phyloP scores from a whole-genome alignment of 1,140 invertebrate species.

The Bombyx mori region ASM3026992v2 NC_085120.1:11520001-11520500 shows the following conservation, averaged over 20 bases:
- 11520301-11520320: slow-evolving; percentile 37
- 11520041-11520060: too few species aligned
- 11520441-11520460: too few species aligned
- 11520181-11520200: too few species aligned
- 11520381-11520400: slow-evolving; percentile 53
- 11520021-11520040: too few species aligned
- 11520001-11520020: too few species aligned
- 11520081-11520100: too few species aligned
- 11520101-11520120: background rate
- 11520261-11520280: slow-evolving; percentile 32
- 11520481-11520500: too few species aligned
- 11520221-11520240: slow-evolving; percentile 3
- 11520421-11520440: background rate
- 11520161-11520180: background rate
- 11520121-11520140: background rate
- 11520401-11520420: slow-evolving; percentile 47
- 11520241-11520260: slow-evolving; percentile 30
- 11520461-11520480: too few species aligned
- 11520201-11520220: too few species aligned
- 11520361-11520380: slow-evolving; percentile 54
- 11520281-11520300: slow-evolving; percentile 39
- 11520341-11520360: slow-evolving; percentile 43
- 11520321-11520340: slow-evolving; percentile 41
- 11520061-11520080: too few species aligned
- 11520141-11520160: background rate